These are phyloP conservation scores for Pararge aegeria DNA, from an alignment of 1,140 invertebrate species.

Conservation along the genomic window DNA sequence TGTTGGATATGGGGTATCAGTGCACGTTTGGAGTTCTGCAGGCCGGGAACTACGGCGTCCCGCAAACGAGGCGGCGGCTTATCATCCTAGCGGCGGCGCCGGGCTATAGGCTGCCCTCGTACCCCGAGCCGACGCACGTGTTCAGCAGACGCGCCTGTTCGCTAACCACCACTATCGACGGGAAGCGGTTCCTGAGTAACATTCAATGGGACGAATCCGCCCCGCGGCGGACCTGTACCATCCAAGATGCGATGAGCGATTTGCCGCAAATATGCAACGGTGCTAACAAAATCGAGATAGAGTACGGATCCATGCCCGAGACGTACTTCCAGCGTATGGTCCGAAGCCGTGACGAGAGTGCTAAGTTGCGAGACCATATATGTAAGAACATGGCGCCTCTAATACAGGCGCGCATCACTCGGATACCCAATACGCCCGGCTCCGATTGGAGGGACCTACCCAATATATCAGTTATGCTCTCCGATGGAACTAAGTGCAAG, in stretches of 20 bases:
- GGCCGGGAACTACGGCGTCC: constrained; percentile 92
- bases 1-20: constrained; percentile 93
- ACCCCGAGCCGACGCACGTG: constrained; percentile 90
- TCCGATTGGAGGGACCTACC: constrained; percentile 94
- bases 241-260: constrained; percentile 91
- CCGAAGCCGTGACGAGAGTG: constrained; percentile 81
- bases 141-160: constrained; percentile 88
- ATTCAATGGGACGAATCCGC: constrained; percentile 81
- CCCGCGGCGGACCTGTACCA: constrained; percentile 87
- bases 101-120: constrained; percentile 88
- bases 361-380: constrained; percentile 87
- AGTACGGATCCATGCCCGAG: constrained; percentile 86
- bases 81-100: constrained; percentile 93
- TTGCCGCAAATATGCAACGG: constrained; percentile 89
- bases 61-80: constrained; percentile 89
- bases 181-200: constrained; percentile 80
- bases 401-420: constrained; percentile 88
- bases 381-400: constrained; percentile 92
- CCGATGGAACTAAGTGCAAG: constrained; percentile 85
- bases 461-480: constrained; percentile 86
- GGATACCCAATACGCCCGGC: constrained; percentile 87
- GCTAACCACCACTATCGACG: constrained; percentile 87
- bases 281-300: constrained; percentile 84
- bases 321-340: constrained; percentile 90
- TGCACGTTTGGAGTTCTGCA: constrained; percentile 93